These are phyloP conservation scores for Entomobrya multifasciata DNA, from an alignment of 2,888 invertebrate species.

Conservation along the genomic window DNA sequence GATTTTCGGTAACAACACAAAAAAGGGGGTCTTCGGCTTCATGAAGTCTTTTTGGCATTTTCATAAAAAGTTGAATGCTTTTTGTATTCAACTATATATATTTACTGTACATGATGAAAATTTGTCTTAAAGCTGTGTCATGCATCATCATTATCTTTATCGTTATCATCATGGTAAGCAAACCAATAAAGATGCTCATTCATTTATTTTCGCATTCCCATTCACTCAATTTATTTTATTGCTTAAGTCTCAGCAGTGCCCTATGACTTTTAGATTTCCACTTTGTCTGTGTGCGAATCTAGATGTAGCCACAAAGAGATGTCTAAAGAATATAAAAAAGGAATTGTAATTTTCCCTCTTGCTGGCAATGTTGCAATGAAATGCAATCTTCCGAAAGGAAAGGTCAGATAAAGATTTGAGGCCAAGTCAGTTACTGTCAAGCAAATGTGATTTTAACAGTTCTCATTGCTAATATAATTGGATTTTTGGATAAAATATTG, in stretches of 20 bases:
- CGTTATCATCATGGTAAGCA: constrained; percentile 29
- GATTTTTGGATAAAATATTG: constrained; percentile 54
- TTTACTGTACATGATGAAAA: not conserved
- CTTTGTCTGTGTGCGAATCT: too few species aligned
- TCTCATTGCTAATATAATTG: constrained; percentile 37
- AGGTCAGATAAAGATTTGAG: constrained; percentile 63
- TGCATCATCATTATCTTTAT: constrained; percentile 12
- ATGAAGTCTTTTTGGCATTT: not conserved
- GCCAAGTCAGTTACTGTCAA: constrained; percentile 60
- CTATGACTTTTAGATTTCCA: too few species aligned
- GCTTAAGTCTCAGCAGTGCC: constrained; percentile 11
- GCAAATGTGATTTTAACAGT: constrained; percentile 62
- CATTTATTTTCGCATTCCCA: constrained; percentile 26
- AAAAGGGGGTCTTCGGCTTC: not conserved
- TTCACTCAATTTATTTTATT: constrained; percentile 41
- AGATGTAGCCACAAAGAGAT: not conserved
- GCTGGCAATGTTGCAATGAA: not conserved
- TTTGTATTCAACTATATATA: not conserved
- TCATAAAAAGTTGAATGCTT: too few species aligned
- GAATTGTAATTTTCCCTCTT: not conserved
- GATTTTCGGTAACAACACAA: not conserved
- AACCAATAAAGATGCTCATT: constrained; percentile 26
- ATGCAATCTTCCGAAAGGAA: constrained; percentile 15
- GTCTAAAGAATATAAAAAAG: not conserved
- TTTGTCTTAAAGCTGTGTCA: constrained; percentile 1